phyloP scores from a whole-genome alignment of 2,113 vertebrate genomes.

The Aplodontia rufa region DNA sequence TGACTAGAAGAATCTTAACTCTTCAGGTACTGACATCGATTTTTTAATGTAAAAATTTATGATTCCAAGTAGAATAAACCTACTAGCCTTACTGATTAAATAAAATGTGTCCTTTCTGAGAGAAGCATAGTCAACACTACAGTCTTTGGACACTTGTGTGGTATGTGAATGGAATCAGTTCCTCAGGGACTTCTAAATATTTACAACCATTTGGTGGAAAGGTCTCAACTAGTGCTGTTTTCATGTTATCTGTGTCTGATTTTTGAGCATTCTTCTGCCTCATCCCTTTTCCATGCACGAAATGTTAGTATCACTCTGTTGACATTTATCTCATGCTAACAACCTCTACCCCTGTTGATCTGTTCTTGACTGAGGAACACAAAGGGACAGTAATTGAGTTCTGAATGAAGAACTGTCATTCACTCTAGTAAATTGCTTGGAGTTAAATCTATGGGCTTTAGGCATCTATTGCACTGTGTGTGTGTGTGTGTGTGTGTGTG shows the following conservation, averaged over 20 bases:
- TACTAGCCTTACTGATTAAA: background rate
- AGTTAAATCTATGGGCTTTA: background rate
- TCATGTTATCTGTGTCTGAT: background rate
- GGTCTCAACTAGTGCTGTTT: background rate
- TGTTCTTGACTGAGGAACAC: background rate
- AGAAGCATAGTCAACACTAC: background rate
- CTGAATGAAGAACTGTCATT: background rate
- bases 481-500: background rate
- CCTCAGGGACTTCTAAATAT: background rate
- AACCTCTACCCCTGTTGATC: background rate
- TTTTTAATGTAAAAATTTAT: slow-evolving; percentile 2
- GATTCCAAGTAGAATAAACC: background rate
- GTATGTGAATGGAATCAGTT: background rate
- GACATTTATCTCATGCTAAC: background rate
- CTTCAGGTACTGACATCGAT: background rate
- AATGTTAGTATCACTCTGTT: background rate
- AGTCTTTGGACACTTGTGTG: background rate
- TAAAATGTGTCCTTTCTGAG: background rate
- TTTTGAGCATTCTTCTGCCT: background rate
- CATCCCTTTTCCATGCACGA: background rate
- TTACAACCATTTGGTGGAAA: background rate
- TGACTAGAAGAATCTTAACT: background rate
- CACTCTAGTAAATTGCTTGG: background rate
- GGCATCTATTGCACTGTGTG: background rate
- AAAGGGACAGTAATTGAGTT: background rate